Percentiles rank a stretch among this genome's conserved stretches.
Evolutionary conservation across 1,140 invertebrate species (phyloP).

Genomic region (Anagrus nilaparvatae): DNA sequence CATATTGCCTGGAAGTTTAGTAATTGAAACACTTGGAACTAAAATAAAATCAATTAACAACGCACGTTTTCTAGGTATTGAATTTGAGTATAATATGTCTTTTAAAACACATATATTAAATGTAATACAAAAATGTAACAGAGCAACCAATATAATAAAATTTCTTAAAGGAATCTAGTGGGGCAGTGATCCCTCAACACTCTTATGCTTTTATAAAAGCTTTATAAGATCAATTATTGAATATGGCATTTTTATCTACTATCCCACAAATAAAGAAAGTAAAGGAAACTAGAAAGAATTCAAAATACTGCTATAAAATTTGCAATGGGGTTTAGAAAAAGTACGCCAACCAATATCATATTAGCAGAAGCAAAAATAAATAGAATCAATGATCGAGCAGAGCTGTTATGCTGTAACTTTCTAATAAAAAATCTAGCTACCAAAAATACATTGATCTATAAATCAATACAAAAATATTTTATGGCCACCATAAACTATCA

Average conservation of each 20-base stretch:
- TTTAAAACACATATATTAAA: too few species aligned
- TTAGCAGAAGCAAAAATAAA: slow-evolving; percentile 11
- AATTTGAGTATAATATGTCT: too few species aligned
- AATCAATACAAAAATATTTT: background rate
- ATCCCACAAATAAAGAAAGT: background rate
- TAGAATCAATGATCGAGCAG: background rate
- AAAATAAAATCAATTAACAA: too few species aligned
- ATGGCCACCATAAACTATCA: too few species aligned
- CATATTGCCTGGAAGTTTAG: too few species aligned
- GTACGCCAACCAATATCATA: slow-evolving; percentile 13
- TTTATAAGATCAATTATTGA: slow-evolving; percentile 12
- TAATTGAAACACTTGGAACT: too few species aligned
- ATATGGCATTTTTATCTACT: slow-evolving; percentile 9
- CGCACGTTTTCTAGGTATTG: too few species aligned
- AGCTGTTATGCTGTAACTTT: background rate
- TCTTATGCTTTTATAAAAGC: slow-evolving; percentile 11
- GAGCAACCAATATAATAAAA: slow-evolving; percentile 8
- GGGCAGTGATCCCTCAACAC: slow-evolving; percentile 4
- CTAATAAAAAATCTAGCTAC: background rate
- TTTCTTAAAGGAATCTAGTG: slow-evolving; percentile 9
- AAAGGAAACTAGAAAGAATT: slow-evolving; percentile 3
- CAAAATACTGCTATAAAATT: slow-evolving; percentile 10
- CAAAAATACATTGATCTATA: background rate
- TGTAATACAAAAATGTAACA: too few species aligned
- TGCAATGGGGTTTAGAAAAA: slow-evolving; percentile 11